These are phyloP conservation scores for Parapristionchus giblindavisi DNA, from an alignment of 2,888 invertebrate genomes.

Conservation along the genomic window DNA sequence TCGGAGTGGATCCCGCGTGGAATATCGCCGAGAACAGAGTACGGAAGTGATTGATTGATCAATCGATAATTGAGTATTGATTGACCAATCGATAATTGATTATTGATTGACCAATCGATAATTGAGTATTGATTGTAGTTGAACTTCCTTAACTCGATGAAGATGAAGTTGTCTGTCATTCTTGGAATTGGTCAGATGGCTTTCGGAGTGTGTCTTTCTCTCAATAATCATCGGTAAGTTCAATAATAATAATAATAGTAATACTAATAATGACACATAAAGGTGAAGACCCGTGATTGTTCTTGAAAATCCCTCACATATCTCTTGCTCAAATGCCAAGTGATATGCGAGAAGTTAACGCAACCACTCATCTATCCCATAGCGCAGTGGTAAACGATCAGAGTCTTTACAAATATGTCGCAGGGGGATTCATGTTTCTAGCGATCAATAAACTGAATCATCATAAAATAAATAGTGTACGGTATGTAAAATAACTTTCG, in stretches of 20 bases:
- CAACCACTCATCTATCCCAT: too few relatives aligned
- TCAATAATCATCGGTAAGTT: constrained; percentile 61
- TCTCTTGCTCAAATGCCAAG: too few relatives aligned
- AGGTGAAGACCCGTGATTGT: too few relatives aligned
- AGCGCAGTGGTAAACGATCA: too few relatives aligned
- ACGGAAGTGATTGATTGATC: neutral
- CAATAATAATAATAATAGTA: constrained; percentile 1
- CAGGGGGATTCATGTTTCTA: too few relatives aligned
- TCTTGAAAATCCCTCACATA: too few relatives aligned
- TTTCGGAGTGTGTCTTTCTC: constrained; percentile 67
- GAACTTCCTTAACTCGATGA: constrained; percentile 70
- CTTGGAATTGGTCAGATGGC: constrained; percentile 67
- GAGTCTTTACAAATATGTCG: too few relatives aligned
- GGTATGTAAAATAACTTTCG: too few relatives aligned
- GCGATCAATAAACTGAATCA: too few relatives aligned
- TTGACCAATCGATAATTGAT: neutral
- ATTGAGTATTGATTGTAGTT: constrained; percentile 43
- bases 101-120: neutral
- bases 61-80: neutral
- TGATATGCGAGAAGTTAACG: too few relatives aligned
- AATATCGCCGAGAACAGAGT: constrained; percentile 67
- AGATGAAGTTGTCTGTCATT: constrained; percentile 69
- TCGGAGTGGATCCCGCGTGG: constrained; percentile 73
- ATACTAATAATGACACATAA: neutral
- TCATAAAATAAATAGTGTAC: too few relatives aligned